Base-by-base conservation (phyloP, 2,888 invertebrate genomes). In the Lymantria dispar region DNA sequence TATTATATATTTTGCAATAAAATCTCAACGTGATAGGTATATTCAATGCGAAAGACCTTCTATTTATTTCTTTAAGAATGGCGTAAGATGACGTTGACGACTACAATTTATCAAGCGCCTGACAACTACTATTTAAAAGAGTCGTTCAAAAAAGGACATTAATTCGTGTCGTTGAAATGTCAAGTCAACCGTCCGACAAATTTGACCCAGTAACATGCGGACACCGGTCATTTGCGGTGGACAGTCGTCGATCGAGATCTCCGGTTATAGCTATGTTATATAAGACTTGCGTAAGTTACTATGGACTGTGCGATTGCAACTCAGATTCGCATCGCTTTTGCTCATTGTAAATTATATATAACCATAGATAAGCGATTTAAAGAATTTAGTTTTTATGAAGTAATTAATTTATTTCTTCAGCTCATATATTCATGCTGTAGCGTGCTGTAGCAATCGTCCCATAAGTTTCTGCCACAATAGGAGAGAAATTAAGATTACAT, bases 251-350 rank as follows among this genome's bases (percentile, higher is more conserved):
- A 69, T 62, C 56, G 50, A 55, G 64, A 61, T 56, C 62, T 54
- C 60, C 53, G 53, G 56, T 63, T 52, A 15, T 45, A 59, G 55
- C 33, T 43, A 45, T 33, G 51, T 86, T 85, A 80, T 68, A 73
- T 78, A 85, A 86, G 58, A 59, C 57, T 87, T 86, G 74, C 75
- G 72, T 72, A 83, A 86, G 60, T 47, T 54, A 62, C 68, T 67
- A 64, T 65, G 68, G 65, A 63, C 70, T 78, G 70, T 67, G 69
- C 43, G 37, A 38, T 54, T 54, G 45, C 37, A 43, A 47, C 43
- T 54, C 43, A 14, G 15, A 64, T 58, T 52, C 29, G 31, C 7
- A 11, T 38, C 40, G 30, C 11, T 38, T 43, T 44, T 15, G 52
- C 39, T 50, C 22, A 5, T 22, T 22, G 22, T 22, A 22, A 22